Evolutionary conservation across 2,797 vertebrate species (phyloP).

Genomic region (Fistularia commersonii): DNA sequence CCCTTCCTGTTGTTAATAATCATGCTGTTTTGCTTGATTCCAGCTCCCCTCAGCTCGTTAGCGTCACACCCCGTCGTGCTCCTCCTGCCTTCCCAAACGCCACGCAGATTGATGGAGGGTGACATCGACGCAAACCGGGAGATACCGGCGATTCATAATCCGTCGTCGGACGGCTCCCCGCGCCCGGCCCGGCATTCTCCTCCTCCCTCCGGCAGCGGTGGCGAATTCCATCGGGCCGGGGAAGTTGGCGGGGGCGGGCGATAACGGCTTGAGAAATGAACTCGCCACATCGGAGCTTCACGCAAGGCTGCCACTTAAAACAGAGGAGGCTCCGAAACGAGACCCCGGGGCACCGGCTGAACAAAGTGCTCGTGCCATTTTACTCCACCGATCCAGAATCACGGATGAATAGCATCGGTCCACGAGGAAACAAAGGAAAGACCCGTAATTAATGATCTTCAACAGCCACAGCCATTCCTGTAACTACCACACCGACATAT

Average conservation of each 20-base stretch:
- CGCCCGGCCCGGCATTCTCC: constrained; percentile 11
- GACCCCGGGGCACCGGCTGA: constrained; percentile 24
- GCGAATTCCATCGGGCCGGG: constrained; percentile 40
- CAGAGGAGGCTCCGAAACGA: constrained; percentile 50
- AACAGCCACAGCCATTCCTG: constrained; percentile 22
- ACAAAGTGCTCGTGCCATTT: constrained; percentile 63
- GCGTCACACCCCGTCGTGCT: constrained; percentile 11
- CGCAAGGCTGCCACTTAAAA: constrained; percentile 63
- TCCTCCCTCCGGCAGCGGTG: constrained; percentile 26
- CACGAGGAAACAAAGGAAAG: constrained; percentile 54
- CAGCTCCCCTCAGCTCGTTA: constrained; percentile 23
- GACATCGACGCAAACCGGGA: constrained; percentile 27
- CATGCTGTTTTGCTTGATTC: constrained; percentile 34
- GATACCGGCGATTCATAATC: constrained; percentile 12
- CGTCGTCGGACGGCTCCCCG: constrained; percentile 1
- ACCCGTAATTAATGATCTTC: constrained; percentile 62
- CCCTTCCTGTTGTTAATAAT: constrained; percentile 18
- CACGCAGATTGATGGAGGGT: constrained; percentile 20
- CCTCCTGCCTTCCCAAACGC: constrained; percentile 1
- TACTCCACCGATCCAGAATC: constrained; percentile 60
- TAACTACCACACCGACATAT: constrained; percentile 12
- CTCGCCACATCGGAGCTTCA: constrained; percentile 50
- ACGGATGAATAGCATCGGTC: constrained; percentile 49
- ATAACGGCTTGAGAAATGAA: constrained; percentile 50
- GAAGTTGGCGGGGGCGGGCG: not conserved